Conservation (phyloP, 2,888 invertebrate species). For the Cosmorhoe ocellata region DNA sequence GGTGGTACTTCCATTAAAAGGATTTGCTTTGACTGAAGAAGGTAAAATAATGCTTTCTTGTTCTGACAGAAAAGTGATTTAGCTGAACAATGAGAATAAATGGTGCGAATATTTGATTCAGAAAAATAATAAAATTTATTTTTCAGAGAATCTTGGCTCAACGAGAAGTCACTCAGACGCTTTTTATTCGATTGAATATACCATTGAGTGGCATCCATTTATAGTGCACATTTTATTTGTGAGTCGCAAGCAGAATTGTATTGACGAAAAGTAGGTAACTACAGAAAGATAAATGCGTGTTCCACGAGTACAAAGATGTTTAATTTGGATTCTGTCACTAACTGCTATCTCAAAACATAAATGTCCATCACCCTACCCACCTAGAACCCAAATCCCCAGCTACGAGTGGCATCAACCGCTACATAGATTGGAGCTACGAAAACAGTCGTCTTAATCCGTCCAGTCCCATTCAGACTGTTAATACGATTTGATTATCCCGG, state of each 20-base stretch:
- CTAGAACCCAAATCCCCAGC: background rate
- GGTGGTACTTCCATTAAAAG: conserved; percentile 21
- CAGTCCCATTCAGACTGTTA: conserved; percentile 47
- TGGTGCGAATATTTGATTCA: conserved; percentile 24
- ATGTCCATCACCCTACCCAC: background rate
- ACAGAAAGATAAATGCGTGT: too few relatives aligned
- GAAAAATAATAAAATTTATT: conserved; percentile 13
- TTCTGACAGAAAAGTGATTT: conserved; percentile 27
- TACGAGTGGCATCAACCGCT: conserved; percentile 1
- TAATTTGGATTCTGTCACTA: background rate
- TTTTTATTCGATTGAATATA: conserved; percentile 1
- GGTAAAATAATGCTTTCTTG: conserved; percentile 26
- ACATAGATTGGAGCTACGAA: conserved; percentile 28
- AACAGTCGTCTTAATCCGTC: conserved; percentile 37
- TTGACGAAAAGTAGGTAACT: too few relatives aligned
- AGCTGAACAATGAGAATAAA: conserved; percentile 26
- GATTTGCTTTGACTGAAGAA: conserved; percentile 25
- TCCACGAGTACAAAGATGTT: too few relatives aligned
- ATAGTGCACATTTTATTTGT: background rate
- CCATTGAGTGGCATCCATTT: conserved; percentile 8
- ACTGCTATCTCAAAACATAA: conserved; percentile 3
- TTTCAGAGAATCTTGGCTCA: background rate
- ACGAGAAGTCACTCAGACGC: conserved; percentile 5
- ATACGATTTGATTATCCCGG: conserved; percentile 52
- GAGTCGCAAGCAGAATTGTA: too few relatives aligned